Evolutionary conservation across 2,888 invertebrate genomes (phyloP), one percentile per base, ranked within the genome.

Genomic region (Macrosiphum euphorbiae): DNA sequence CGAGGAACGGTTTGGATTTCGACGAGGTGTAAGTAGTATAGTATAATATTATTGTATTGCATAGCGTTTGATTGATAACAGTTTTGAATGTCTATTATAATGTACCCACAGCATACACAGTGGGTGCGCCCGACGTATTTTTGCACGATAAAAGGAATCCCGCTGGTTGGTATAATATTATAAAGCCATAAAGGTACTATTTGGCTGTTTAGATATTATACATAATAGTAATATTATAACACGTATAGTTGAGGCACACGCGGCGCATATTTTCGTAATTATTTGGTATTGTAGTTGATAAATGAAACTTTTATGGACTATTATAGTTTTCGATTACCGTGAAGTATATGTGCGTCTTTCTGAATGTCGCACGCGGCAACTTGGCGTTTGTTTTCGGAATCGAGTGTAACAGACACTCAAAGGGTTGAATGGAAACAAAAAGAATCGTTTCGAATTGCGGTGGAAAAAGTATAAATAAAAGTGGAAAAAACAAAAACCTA

Each of bases 391-490:
- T 87, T 87, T 92, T 61, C 4, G 28, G 86, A 87, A 87, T 61
- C 35, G 61, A 50, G 92, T 87, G 87, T 87, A 87, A 61, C 61
- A 50, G 58, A 86, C 91, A 61, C n/a, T 35, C 92, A 86, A 91
- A 35, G 92, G 87, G 50, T 92, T 92, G 92, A 87, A 92, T 92
- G 58, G 47, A 61, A 86, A 91, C 58, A 91, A 87, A 92, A 92
- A 87, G 47, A 87, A 58, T 91, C 86, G 86, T 86, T 86, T 86
- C 44, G 47, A 86, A 47, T 91, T n/a, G 91, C 3, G 91, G 86
- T 47, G 58, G 11, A 61, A 58, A 47, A 91, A 85, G 28, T 55
- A 84, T 78, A 41, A 85, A 91, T n/a, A 91, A 55, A 55, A 55
- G 13, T 28, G 85, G 41, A 88, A 16, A 58, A 86, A 86, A 92